Percentiles rank a stretch among this genome's conserved stretches.
Conservation (phyloP, 2,888 invertebrate species). For the Orchestes rusci region DNA sequence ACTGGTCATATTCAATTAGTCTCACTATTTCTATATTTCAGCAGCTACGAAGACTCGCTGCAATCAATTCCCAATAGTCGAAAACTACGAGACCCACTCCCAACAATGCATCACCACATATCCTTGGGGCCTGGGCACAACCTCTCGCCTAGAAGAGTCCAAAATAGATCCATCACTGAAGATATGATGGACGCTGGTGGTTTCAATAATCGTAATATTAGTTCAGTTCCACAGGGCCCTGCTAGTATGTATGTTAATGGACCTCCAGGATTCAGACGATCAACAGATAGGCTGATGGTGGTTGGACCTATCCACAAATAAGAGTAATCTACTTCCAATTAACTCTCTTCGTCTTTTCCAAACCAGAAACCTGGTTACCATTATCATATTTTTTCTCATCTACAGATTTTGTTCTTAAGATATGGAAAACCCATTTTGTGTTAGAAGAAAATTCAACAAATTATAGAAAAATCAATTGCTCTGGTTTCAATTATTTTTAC, state of each 20-base stretch:
- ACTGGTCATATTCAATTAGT: too few species aligned
- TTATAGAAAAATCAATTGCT: too few species aligned
- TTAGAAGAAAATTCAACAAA: too few species aligned
- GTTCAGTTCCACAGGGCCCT: conserved; percentile 33
- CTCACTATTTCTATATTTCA: too few species aligned
- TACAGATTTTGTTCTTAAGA: too few species aligned
- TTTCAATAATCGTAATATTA: conserved; percentile 30
- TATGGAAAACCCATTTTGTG: too few species aligned
- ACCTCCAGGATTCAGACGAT: conserved; percentile 32
- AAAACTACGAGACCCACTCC: conserved; percentile 21
- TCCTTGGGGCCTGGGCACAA: conserved; percentile 12
- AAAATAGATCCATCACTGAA: conserved; percentile 38
- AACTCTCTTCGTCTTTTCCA: too few species aligned
- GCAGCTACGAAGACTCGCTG: conserved; percentile 75
- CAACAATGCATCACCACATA: conserved; percentile 22
- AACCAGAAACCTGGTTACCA: too few species aligned
- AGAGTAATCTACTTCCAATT: too few species aligned
- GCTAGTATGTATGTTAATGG: conserved; percentile 38
- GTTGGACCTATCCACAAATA: conserved; percentile 19
- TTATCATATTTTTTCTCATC: too few species aligned
- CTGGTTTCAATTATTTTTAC: too few species aligned
- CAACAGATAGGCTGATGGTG: conserved; percentile 37
- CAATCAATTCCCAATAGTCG: conserved; percentile 55
- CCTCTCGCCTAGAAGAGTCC: conserved; percentile 31
- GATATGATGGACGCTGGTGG: conserved; percentile 31